Base-by-base conservation (phyloP, 2,797 vertebrate species). In the Antennarius maculatus region DNA sequence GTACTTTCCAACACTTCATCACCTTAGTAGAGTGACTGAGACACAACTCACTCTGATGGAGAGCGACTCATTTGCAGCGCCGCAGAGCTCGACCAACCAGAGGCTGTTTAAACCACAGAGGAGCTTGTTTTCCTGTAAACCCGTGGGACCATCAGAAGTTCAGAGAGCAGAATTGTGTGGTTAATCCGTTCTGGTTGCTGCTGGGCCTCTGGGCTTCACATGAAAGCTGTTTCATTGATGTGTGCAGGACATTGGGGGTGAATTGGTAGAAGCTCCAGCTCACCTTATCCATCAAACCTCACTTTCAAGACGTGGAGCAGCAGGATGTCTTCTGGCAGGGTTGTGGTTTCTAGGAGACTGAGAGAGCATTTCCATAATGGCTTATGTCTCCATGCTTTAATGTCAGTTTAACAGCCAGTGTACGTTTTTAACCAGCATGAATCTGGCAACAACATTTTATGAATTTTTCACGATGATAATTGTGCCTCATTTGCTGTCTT, bases 221-320 rank as follows among this genome's bases (percentile, higher is more conserved):
- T 81, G 70, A 85, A 86, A 85, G 81, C 58, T 50, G 46, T 72
- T 76, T 64, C 50, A 57, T 49, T 71, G 59, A 77, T 74, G 71
- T 79, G 71, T 62, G 66, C 48, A 52, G 55, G 56, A 63, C 63
- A 48, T 58, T 37, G 46, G 23, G 68, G 61, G 23, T 34, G 54
- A 47, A 70, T 51, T 47, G 70, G 59, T 79, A n/a, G 45, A 70
- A 62, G 62, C 69, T 66, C 53, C 48, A 14, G 58, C 62, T 51
- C 77, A 86, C 81, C 85, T 74, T 76, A 82, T 81, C 80, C 71
- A 84, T 87, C 82, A 86, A 65, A 69, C 62, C 61, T 83, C 61
- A 73, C 71, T 76, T 59, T 79, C 69, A 50, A 72, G 55, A 63
- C 55, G 66, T 28, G 27, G 60, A 67, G 66, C 43, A 54, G 63